Evolutionary conservation across 92 coral and sea anemone species (phyloP), one percentile per base, ranked within the genome.

Genomic region (Blastomussa wellsi): DNA sequence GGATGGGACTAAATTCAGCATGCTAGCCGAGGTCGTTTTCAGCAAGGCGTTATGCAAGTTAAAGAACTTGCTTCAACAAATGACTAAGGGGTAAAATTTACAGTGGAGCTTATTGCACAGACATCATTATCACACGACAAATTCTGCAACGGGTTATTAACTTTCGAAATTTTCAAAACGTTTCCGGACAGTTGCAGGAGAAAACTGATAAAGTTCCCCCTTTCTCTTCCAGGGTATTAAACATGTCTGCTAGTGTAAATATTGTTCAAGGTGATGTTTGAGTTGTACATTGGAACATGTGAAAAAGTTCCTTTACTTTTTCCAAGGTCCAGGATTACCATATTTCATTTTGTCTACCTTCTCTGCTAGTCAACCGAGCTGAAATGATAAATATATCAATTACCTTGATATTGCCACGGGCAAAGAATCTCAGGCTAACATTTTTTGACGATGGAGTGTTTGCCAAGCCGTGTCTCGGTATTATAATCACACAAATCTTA

Each of bases 21-120:
- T n/a, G n/a, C n/a, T n/a, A 19, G 33, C 42, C 68, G 36, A 49
- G 52, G 78, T 39, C n/a, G 79, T 53, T 60, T 52, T 82, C 55
- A 39, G 24, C 79, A 31, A 83, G 86, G 86, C 73, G 86, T 72
- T 55, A 64, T 73, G 44, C 66, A 59, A 73, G 80, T 73, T 74
- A 83, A 62, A 41, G 86, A 73, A 12, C 80, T 72, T 59, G 28
- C 59, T 83, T 68, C 77, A 67, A 37, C 68, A 69, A 81, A 81
- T 47, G 85, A 32, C 77, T 55, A 29, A 57, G 62, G 73, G 51
- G 47, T 39, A 26, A 41, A 38, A 35, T 31, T 69, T 69, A 55
- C 65, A 32, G 85, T 70, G 22, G 32, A 73, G 32, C 60, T 73
- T 20, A 41, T 62, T 55, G 29, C 73, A 55, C 41, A 60, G 73